These are phyloP conservation scores for Chamaetylas fuelleborni DNA, from an alignment of 2,113 vertebrate genomes.

Conservation along the genomic window DNA sequence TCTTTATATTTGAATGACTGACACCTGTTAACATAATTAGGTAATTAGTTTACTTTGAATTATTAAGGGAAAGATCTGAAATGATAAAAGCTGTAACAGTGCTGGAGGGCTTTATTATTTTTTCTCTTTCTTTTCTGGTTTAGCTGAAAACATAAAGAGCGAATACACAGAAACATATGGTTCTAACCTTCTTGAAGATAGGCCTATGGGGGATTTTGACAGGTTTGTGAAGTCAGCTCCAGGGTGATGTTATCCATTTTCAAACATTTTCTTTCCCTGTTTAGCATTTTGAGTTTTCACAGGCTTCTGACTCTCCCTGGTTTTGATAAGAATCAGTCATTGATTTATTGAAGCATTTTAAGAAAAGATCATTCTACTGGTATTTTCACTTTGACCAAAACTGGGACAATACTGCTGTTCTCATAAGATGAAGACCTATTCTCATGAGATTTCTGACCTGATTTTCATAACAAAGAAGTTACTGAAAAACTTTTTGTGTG, in stretches of 20 bases:
- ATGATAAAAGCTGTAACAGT: conserved; percentile 32
- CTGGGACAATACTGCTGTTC: background rate
- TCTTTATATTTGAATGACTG: conserved; percentile 52
- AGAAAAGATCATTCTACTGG: background rate
- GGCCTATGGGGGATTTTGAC: conserved; percentile 35
- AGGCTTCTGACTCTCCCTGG: background rate
- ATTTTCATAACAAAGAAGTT: conserved; percentile 54
- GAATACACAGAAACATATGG: conserved; percentile 51
- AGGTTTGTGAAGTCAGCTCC: conserved; percentile 53
- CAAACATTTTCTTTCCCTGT: conserved; percentile 50
- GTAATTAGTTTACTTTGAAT: conserved; percentile 61
- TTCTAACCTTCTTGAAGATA: conserved; percentile 49
- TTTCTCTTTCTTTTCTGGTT: conserved; percentile 27
- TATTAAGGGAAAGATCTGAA: conserved; percentile 49
- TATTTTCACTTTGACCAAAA: conserved; percentile 11
- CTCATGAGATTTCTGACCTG: background rate
- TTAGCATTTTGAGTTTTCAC: conserved; percentile 48
- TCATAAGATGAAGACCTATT: background rate
- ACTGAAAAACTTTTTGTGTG: conserved; percentile 8
- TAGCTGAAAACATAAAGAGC: conserved; percentile 56
- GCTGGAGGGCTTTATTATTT: conserved; percentile 45
- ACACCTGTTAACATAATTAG: conserved; percentile 61
- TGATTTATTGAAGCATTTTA: conserved; percentile 7
- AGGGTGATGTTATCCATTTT: conserved; percentile 37
- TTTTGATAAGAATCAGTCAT: background rate